Percentiles rank a stretch among this genome's conserved stretches.
Evolutionary conservation across 2,797 vertebrate genomes (phyloP).

Genomic region (Leptodactylus fallax): DNA sequence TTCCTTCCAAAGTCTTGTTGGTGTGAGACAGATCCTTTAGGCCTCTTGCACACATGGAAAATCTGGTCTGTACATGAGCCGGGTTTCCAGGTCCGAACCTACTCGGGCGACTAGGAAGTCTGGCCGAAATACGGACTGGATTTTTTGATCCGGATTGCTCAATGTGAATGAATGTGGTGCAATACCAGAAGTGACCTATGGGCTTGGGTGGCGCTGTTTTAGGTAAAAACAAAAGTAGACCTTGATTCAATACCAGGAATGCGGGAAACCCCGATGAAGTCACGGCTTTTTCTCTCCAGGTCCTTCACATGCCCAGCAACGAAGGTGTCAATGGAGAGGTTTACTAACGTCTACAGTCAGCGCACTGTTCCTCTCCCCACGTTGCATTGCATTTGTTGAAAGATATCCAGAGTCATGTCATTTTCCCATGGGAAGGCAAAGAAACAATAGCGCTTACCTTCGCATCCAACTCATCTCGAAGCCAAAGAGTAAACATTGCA

Average conservation of each 20-base stretch:
- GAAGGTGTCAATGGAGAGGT: conserved; percentile 60
- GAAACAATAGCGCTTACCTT: conserved; percentile 79
- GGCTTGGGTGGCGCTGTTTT: not conserved
- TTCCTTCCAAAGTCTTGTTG: too few relatives aligned
- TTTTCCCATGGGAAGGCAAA: conserved; percentile 85
- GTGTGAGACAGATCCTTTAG: too few relatives aligned
- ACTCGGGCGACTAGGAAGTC: too few relatives aligned
- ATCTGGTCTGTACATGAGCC: too few relatives aligned
- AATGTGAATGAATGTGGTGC: not conserved
- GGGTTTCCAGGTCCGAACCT: too few relatives aligned
- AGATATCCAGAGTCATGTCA: conserved; percentile 71
- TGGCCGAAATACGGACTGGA: too few relatives aligned
- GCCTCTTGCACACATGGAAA: too few relatives aligned
- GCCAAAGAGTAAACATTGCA: conserved; percentile 77
- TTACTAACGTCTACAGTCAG: conserved; percentile 67
- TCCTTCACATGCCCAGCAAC: conserved; percentile 1
- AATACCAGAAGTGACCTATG: not conserved
- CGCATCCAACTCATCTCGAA: conserved; percentile 76
- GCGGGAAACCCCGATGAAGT: not conserved
- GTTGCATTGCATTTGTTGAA: conserved; percentile 71
- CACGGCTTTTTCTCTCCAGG: not conserved
- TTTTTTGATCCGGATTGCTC: too few relatives aligned
- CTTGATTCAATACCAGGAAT: too few relatives aligned
- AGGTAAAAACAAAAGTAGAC: too few relatives aligned
- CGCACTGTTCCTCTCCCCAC: conserved; percentile 74